phyloP scores from a whole-genome alignment of 2,797 vertebrate genomes.

The Micrastur ruficollis region DNA sequence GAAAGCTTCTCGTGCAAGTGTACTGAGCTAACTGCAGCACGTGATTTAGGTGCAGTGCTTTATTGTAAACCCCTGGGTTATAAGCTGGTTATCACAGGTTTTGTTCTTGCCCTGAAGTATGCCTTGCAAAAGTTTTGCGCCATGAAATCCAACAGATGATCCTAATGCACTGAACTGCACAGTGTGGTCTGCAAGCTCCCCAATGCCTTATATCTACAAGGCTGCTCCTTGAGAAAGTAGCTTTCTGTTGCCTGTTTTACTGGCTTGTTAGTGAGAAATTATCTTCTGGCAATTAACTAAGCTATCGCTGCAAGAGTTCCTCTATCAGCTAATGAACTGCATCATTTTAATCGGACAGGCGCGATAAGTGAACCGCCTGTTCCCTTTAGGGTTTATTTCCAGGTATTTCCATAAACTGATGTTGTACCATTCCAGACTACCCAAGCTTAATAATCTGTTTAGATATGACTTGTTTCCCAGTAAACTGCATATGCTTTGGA shows the following conservation, averaged over 20 bases:
- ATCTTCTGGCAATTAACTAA: neutral
- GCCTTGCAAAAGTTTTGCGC: neutral
- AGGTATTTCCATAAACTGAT: neutral
- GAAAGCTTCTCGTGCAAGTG: neutral
- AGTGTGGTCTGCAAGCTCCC: neutral
- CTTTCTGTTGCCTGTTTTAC: neutral
- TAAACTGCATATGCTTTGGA: neutral
- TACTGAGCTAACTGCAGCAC: neutral
- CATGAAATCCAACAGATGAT: neutral
- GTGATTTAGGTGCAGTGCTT: neutral
- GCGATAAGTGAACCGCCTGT: neutral
- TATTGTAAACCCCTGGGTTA: neutral
- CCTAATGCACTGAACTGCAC: neutral
- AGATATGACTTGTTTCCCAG: neutral
- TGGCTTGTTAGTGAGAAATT: neutral
- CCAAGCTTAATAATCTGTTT: neutral
- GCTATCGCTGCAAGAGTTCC: neutral
- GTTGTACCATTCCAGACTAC: neutral
- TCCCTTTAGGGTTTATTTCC: neutral
- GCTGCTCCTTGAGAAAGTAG: neutral
- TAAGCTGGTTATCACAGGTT: neutral
- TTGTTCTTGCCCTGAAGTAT: neutral
- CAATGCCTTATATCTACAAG: rapidly evolving
- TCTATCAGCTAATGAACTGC: neutral
- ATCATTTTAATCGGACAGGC: neutral